phyloP scores from a whole-genome alignment of 2,113 vertebrate species.

The Pao palembangensis region DNA sequence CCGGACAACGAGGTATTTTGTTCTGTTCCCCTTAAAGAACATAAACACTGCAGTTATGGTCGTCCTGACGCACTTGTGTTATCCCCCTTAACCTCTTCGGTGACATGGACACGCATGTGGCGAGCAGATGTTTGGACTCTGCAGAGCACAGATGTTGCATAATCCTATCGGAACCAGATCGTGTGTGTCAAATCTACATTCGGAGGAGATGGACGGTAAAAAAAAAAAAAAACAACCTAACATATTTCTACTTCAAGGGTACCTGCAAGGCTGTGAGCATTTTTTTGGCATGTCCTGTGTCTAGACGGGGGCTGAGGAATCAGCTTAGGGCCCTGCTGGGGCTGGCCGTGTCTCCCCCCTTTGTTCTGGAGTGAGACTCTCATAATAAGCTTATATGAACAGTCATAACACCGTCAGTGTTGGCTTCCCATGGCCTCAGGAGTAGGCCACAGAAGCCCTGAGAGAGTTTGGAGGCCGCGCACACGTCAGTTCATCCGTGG shows the following conservation, averaged over 20 bases:
- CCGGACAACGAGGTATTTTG: conserved; percentile 33
- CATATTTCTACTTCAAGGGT: not conserved
- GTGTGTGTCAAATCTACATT: not conserved
- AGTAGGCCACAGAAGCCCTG: conserved; percentile 16
- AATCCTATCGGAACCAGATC: conserved; percentile 15
- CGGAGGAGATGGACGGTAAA: not conserved
- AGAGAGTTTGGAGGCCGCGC: conserved; percentile 49
- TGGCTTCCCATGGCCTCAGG: conserved; percentile 39
- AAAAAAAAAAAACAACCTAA: too few relatives aligned
- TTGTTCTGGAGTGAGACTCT: conserved; percentile 60
- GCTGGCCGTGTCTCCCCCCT: conserved; percentile 59
- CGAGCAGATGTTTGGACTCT: conserved; percentile 61
- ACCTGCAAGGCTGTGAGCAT: not conserved
- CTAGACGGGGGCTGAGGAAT: conserved; percentile 55
- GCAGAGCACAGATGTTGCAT: conserved; percentile 39
- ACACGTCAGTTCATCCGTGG: conserved; percentile 14
- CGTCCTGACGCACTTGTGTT: conserved; percentile 12
- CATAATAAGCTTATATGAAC: conserved; percentile 70
- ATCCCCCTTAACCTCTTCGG: conserved; percentile 47
- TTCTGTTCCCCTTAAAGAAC: conserved; percentile 71
- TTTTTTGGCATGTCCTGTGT: conserved; percentile 20
- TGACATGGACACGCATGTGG: conserved; percentile 55
- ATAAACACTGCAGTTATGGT: conserved; percentile 62
- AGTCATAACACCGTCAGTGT: conserved; percentile 68
- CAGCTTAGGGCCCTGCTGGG: conserved; percentile 59